Conservation (phyloP, 2,113 vertebrate species). For the Pteronura brasiliensis region DNA sequence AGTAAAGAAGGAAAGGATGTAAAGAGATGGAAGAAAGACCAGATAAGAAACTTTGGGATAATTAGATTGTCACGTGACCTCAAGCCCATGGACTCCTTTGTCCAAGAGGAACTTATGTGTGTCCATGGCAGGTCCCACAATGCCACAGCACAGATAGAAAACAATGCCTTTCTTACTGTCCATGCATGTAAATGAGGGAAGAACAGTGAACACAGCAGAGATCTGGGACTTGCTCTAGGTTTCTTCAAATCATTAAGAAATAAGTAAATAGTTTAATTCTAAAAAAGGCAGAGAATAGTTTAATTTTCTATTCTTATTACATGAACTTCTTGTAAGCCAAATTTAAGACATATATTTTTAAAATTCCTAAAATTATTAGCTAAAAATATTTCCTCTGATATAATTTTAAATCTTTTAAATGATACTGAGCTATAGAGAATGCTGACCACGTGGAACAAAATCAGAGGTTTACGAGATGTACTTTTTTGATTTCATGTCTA, state of each 20-base stretch:
- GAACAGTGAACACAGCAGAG: neutral
- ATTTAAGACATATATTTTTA: neutral
- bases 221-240: neutral
- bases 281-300: neutral
- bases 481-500: constrained; percentile 63
- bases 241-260: neutral
- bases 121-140: neutral
- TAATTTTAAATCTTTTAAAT: constrained; percentile 37
- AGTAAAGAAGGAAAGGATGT: neutral
- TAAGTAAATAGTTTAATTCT: neutral
- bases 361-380: neutral
- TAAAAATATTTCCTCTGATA: constrained; percentile 68
- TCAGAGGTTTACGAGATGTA: constrained; percentile 62
- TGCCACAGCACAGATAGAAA: neutral
- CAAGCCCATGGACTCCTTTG: neutral
- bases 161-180: neutral
- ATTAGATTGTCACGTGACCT: neutral
- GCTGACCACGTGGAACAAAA: constrained; percentile 68
- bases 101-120: neutral
- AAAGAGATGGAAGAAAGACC: neutral
- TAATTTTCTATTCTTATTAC: constrained; percentile 5
- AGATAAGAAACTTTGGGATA: neutral
- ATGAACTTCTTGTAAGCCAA: constrained; percentile 10
- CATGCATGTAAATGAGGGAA: neutral
- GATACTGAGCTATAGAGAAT: constrained; percentile 72